Evolutionary conservation across 23 tunicate species (phyloP), one percentile per base, ranked within the genome.

Genomic region (Ascidia mentula): DNA sequence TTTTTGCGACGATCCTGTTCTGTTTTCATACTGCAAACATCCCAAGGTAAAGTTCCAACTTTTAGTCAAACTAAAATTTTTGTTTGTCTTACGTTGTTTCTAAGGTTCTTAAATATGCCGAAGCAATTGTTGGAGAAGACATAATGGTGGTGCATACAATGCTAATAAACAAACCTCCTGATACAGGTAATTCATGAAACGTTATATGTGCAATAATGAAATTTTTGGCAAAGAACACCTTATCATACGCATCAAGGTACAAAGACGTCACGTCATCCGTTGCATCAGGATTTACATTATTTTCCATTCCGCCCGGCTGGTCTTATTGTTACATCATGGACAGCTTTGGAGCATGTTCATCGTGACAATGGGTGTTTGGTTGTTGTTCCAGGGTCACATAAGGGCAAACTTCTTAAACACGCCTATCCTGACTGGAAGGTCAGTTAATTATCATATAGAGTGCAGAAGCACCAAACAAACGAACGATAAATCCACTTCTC

Each of bases 121-220:
- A 93, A 88, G 86, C 88, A 1, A 76, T 93, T 71, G 81, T 82
- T 26, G 98, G 98, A 30, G 45, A 81, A 72, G 85, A 93, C 83
- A 88, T 93, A 26, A 93, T 93, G 98, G 98, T 90, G 15, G 86
- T 93, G 86, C 98, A 93, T 69, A 83, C 92, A 18, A 93, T 93
- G 98, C 79, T 93, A 31, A 93, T 93, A 34, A 93, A 93, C 72
- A 93, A 93, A 60, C 98, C 98, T 18, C 98, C 98, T 7, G 98
- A 93, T 45, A 77, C 89, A 83, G 98, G 98, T 93, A 32, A n/a
- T n/a, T n/a, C n/a, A n/a, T n/a, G n/a, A n/a, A n/a, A n/a, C n/a
- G n/a, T n/a, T n/a, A n/a, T n/a, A n/a, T n/a, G n/a, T n/a, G n/a
- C n/a, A n/a, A n/a, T n/a, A n/a, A n/a, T n/a, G n/a, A n/a, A n/a